Percentiles rank a stretch among this genome's conserved stretches.
phyloP scores from a whole-genome alignment of 92 coral and sea anemone genomes.

The Palythoa caribaeorum region DNA sequence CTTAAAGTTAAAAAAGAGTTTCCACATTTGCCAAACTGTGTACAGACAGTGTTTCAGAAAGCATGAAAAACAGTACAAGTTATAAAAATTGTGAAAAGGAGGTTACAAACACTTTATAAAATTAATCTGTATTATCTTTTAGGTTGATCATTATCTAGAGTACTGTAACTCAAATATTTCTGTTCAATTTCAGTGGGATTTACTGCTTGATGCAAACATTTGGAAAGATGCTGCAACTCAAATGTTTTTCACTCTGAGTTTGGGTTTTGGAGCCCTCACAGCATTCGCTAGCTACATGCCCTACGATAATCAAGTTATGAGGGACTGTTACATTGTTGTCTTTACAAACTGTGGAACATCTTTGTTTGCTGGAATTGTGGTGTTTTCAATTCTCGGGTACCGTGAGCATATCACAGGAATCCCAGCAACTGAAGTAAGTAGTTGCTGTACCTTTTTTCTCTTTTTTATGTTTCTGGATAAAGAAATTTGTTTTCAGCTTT shows the following conservation, averaged over 20 bases:
- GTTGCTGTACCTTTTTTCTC: background rate
- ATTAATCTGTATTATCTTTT: too few species aligned
- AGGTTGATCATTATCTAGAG: too few species aligned
- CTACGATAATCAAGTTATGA: slow-evolving; percentile 89
- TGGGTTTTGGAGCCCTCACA: slow-evolving; percentile 97
- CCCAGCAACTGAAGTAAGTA: slow-evolving; percentile 80
- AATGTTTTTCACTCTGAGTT: slow-evolving; percentile 97
- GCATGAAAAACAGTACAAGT: too few species aligned
- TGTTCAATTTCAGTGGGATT: slow-evolving; percentile 65
- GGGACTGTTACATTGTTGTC: slow-evolving; percentile 93
- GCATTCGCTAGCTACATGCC: slow-evolving; percentile 99
- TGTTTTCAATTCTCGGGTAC: slow-evolving; percentile 96
- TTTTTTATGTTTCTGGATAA: background rate
- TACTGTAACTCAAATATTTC: background rate
- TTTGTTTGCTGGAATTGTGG: slow-evolving; percentile 97
- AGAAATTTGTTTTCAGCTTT: too few species aligned
- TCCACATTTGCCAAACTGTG: too few species aligned
- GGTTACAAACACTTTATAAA: too few species aligned
- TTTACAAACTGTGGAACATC: slow-evolving; percentile 96
- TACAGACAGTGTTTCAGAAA: too few species aligned
- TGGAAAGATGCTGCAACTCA: slow-evolving; percentile 99
- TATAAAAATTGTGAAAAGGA: too few species aligned
- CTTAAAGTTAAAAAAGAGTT: too few species aligned
- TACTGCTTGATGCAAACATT: slow-evolving; percentile 82
- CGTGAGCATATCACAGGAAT: slow-evolving; percentile 89